These are phyloP conservation scores for Pseudomyrmex flavicornis DNA, from an alignment of 1,140 invertebrate species.

Conservation along the genomic window DNA sequence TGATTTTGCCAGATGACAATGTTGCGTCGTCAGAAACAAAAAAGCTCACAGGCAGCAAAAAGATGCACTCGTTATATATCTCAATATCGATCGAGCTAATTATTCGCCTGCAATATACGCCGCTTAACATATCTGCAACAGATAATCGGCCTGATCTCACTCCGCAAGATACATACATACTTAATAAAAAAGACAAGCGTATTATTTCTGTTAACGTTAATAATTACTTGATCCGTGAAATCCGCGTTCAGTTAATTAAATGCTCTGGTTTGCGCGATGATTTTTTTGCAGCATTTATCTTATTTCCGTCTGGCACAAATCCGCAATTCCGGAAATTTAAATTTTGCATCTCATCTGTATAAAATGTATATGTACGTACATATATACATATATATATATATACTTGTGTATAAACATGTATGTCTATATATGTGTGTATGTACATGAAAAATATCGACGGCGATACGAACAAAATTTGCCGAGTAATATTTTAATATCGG, in stretches of 20 bases:
- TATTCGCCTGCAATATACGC: slow-evolving; percentile 24
- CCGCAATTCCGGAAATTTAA: too few species aligned
- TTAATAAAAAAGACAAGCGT: neutral
- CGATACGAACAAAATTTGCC: too few species aligned
- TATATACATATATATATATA: too few species aligned
- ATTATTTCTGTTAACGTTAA: slow-evolving; percentile 18
- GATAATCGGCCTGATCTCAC: slow-evolving; percentile 16
- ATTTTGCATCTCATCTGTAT: too few species aligned
- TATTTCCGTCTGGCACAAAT: too few species aligned
- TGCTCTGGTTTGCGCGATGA: neutral
- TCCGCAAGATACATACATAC: neutral
- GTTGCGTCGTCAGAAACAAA: neutral
- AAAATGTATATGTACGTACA: too few species aligned
- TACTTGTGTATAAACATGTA: too few species aligned
- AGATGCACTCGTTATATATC: slow-evolving; percentile 6
- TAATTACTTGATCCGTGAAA: slow-evolving; percentile 23
- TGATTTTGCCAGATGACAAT: neutral
- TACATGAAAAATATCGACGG: neutral
- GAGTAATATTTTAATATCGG: too few species aligned
- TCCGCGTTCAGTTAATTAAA: slow-evolving; percentile 4
- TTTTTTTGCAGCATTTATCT: neutral
- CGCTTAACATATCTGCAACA: slow-evolving; percentile 23
- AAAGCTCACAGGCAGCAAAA: slow-evolving; percentile 16
- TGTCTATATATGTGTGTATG: too few species aligned
- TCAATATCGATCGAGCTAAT: slow-evolving; percentile 19